Evolutionary conservation across 1,140 invertebrate genomes (phyloP).

Genomic region (Aphelenchoides besseyi): DNA sequence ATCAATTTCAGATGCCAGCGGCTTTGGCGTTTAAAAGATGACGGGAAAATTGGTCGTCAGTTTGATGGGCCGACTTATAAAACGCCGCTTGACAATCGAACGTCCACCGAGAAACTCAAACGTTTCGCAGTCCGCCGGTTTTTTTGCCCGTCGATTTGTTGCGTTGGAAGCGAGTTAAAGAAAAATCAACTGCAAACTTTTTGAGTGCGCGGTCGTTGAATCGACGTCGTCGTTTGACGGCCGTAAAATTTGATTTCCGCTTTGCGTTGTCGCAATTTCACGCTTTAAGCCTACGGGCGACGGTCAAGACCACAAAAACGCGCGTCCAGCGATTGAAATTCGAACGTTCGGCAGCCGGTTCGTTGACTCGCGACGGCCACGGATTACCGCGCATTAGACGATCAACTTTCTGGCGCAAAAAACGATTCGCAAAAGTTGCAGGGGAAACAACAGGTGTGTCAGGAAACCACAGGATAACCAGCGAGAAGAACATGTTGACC

Average conservation of each 20-base stretch:
- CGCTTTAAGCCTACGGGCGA: background rate
- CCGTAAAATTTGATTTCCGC: conserved; percentile 3
- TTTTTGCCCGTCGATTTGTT: background rate
- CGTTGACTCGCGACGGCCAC: background rate
- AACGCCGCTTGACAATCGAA: background rate
- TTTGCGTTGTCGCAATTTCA: background rate
- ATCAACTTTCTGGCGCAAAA: too few relatives aligned
- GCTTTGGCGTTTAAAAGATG: background rate
- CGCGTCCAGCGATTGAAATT: background rate
- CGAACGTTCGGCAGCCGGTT: background rate
- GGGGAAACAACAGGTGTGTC: too few relatives aligned
- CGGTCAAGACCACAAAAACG: background rate
- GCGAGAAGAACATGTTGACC: too few relatives aligned
- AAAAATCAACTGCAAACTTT: conserved; percentile 4
- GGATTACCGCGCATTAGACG: too few relatives aligned
- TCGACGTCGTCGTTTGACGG: too few relatives aligned
- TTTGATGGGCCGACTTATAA: background rate
- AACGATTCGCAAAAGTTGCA: too few relatives aligned
- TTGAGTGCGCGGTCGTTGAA: background rate
- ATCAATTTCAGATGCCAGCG: background rate
- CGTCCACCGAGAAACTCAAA: background rate
- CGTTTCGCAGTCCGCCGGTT: background rate
- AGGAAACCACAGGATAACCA: too few relatives aligned
- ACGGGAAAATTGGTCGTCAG: conserved; percentile 3
- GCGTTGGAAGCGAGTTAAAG: background rate